Base-by-base conservation (phyloP, 2,888 invertebrate species). In the Mesoligia furuncula region DNA sequence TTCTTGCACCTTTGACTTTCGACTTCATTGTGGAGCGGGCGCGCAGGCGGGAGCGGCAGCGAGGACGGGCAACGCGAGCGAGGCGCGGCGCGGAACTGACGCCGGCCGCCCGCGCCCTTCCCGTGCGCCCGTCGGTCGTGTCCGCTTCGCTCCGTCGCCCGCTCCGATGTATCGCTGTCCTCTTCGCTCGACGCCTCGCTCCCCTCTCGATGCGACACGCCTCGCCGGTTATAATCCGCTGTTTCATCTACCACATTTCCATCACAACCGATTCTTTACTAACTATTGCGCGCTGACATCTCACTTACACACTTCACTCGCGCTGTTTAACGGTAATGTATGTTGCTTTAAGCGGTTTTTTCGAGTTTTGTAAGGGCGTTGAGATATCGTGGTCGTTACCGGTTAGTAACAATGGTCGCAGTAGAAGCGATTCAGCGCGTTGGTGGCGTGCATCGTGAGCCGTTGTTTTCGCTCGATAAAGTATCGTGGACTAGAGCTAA, bases 181-280 rank as follows among this genome's bases (percentile, higher is more conserved):
- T 94, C 88, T 90, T 94, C 93, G 94, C 93, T 94, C 94, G 86
- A 86, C 93, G 94, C 92, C 89, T 90, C 93, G 94, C 94, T 93
- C 92, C 92, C 93, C 92, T 92, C 89, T 91, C 89, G 89, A 90
- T 83, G 90, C 90, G 91, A 90, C 88, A 91, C 91, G 91, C 91
- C 90, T 90, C 90, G 89, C 71, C 89, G 81, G 76, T 48, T 81
- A 73, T 70, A 84, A 85, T 84, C 89, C 88, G 86, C 88, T 88
- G 39, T 84, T 85, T 87, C 27, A 71, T 79, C 69, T 67, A 59
- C 75, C 42, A 61, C 42, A 45, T 68, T 76, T 51, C 24, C 66
- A 24, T 31, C 11, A 11, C 57, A n/a, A 31, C 20, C 36, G 36
- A 20, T n/a, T 36, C n/a, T 76, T 74, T 36, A 31, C 0, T 3